phyloP scores from a whole-genome alignment of 2,113 vertebrate genomes.

The Apodemus speciosus region DNA sequence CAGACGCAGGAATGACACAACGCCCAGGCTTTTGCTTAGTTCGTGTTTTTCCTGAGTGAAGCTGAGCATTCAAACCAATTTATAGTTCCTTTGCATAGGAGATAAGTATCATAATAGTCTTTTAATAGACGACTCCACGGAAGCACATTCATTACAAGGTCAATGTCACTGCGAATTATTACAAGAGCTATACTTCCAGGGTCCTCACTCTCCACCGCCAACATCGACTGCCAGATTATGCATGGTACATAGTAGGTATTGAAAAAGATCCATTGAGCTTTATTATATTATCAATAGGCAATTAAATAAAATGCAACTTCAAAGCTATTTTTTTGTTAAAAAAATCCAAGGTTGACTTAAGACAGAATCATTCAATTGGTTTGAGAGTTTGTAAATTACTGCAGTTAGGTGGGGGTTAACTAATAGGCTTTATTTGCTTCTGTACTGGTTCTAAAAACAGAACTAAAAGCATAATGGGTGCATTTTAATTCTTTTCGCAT shows the following conservation, averaged over 20 bases:
- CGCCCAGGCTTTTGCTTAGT: constrained; percentile 65
- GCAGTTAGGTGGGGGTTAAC: neutral
- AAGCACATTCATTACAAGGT: constrained; percentile 71
- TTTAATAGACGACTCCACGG: constrained; percentile 72
- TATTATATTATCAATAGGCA: constrained; percentile 75
- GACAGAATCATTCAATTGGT: neutral
- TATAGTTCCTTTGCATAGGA: constrained; percentile 74
- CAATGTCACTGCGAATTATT: constrained; percentile 64
- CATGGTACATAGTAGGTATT: constrained; percentile 70
- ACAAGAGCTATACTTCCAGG: constrained; percentile 58
- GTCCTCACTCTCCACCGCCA: constrained; percentile 41
- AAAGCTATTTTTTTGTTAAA: constrained; percentile 32
- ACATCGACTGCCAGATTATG: constrained; percentile 61
- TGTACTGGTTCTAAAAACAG: neutral
- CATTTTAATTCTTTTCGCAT: constrained; percentile 42
- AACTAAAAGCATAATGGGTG: neutral
- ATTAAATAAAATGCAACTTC: constrained; percentile 71
- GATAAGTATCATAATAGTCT: constrained; percentile 73
- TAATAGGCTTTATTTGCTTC: neutral
- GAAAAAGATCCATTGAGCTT: constrained; percentile 62
- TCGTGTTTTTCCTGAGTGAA: constrained; percentile 70
- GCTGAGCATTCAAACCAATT: constrained; percentile 70
- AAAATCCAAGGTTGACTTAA: constrained; percentile 46
- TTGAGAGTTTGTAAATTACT: constrained; percentile 15
- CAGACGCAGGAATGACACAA: constrained; percentile 62